These are phyloP conservation scores for Ganaspis brasiliensis DNA, from an alignment of 2,888 invertebrate genomes.

Conservation along the genomic window DNA sequence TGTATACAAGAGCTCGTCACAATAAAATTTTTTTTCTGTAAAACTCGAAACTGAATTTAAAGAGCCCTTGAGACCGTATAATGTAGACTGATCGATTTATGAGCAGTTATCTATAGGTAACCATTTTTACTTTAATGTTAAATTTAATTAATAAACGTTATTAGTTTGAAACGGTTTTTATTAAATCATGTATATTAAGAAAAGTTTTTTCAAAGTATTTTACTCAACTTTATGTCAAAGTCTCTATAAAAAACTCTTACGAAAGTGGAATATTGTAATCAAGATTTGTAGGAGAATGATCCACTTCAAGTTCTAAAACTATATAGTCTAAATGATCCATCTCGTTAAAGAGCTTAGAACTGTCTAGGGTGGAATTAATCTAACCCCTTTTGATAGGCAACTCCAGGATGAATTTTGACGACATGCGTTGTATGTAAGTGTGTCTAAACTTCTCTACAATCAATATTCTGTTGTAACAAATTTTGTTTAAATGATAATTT, in stretches of 20 bases:
- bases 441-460: neutral
- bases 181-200: too few species aligned
- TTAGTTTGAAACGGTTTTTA: too few species aligned
- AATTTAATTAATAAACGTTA: too few species aligned
- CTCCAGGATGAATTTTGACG: conserved; percentile 24
- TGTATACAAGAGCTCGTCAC: conserved; percentile 54
- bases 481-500: too few species aligned
- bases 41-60: conserved; percentile 62
- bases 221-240: neutral
- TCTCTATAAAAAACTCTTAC: too few species aligned
- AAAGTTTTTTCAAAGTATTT: neutral
- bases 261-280: neutral
- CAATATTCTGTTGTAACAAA: neutral
- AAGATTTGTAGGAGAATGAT: neutral
- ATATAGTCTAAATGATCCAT: conserved; percentile 71
- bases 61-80: conserved; percentile 57
- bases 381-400: conserved; percentile 54
- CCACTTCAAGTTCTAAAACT: conserved; percentile 32
- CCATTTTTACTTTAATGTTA: too few species aligned
- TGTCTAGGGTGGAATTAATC: conserved; percentile 60
- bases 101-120: neutral
- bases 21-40: conserved; percentile 62
- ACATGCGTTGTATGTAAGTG: neutral
- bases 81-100: neutral
- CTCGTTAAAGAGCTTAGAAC: conserved; percentile 74